phyloP scores from a whole-genome alignment of 2,797 vertebrate species.

The Australoheros facetus region DNA sequence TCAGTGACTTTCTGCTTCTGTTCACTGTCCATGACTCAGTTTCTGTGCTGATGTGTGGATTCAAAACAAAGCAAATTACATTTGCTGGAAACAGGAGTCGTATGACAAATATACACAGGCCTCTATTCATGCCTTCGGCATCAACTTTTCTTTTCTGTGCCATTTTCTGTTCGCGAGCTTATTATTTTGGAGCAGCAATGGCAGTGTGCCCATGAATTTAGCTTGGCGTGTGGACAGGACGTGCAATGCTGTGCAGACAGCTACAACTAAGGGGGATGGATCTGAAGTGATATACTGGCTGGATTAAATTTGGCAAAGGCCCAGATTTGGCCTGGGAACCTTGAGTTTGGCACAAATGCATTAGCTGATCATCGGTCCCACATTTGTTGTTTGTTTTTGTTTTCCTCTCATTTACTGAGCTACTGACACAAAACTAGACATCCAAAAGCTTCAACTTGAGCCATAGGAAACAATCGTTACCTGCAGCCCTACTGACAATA shows the following conservation, averaged over 20 bases:
- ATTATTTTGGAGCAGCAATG: not conserved
- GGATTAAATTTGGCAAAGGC: not conserved
- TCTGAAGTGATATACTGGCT: not conserved
- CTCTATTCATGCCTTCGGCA: not conserved
- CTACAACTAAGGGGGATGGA: not conserved
- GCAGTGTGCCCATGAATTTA: not conserved
- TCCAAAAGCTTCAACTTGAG: not conserved
- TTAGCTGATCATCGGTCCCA: not conserved
- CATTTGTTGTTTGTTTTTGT: not conserved
- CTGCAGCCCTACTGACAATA: not conserved
- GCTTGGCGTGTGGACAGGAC: no score
- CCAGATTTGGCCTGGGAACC: not conserved
- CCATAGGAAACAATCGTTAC: not conserved
- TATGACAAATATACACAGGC: not conserved
- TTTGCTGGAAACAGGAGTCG: not conserved
- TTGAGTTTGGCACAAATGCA: not conserved
- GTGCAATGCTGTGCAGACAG: not conserved
- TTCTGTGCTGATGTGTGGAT: not conserved
- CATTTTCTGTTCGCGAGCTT: not conserved
- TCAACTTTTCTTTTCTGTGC: not conserved
- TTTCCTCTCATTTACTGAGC: not conserved
- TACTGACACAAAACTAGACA: not conserved
- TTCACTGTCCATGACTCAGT: accelerated
- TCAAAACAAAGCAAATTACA: not conserved
- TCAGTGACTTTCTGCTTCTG: not conserved